Percentiles rank a stretch among this genome's conserved stretches.
phyloP scores from a whole-genome alignment of 2,888 invertebrate species.

The Athrips mouffetella region DNA sequence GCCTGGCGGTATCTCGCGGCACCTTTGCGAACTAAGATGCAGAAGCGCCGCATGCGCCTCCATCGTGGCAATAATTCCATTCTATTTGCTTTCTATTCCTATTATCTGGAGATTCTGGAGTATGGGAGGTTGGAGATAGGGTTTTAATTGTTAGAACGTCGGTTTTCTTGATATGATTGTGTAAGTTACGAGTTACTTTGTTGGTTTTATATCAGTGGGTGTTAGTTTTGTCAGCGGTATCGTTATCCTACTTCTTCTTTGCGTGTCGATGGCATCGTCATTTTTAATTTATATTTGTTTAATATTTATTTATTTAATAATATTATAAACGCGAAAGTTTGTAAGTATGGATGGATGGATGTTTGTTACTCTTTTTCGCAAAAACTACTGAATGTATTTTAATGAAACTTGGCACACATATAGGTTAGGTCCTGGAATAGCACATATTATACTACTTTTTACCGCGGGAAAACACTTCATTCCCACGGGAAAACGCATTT shows the following conservation, averaged over 20 bases:
- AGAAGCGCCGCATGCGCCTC: conserved; percentile 52
- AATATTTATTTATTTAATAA: too few relatives aligned
- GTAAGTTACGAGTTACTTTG: conserved; percentile 5
- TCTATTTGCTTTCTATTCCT: conserved; percentile 49
- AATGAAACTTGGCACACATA: too few relatives aligned
- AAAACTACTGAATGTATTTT: too few relatives aligned
- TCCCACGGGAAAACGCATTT: too few relatives aligned
- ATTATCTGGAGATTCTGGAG: conserved; percentile 33
- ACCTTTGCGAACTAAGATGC: conserved; percentile 68
- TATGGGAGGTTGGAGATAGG: conserved; percentile 51
- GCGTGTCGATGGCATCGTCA: too few relatives aligned
- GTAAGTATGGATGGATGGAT: too few relatives aligned
- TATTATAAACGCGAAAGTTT: not conserved
- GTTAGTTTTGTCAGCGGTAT: not conserved
- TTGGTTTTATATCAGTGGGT: not conserved
- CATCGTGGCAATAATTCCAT: conserved; percentile 52
- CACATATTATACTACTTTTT: too few relatives aligned
- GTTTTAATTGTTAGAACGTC: conserved; percentile 32
- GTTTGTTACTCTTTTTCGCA: too few relatives aligned
- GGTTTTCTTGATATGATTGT: conserved; percentile 7
- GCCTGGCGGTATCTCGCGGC: conserved; percentile 68
- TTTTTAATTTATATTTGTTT: too few relatives aligned
- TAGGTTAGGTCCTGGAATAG: too few relatives aligned
- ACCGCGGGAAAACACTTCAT: too few relatives aligned
- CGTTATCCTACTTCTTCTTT: too few relatives aligned